Evolutionary conservation across 2,797 vertebrate genomes (phyloP), one percentile per base, ranked within the genome.

Genomic region (Chromobotia macracanthus): DNA sequence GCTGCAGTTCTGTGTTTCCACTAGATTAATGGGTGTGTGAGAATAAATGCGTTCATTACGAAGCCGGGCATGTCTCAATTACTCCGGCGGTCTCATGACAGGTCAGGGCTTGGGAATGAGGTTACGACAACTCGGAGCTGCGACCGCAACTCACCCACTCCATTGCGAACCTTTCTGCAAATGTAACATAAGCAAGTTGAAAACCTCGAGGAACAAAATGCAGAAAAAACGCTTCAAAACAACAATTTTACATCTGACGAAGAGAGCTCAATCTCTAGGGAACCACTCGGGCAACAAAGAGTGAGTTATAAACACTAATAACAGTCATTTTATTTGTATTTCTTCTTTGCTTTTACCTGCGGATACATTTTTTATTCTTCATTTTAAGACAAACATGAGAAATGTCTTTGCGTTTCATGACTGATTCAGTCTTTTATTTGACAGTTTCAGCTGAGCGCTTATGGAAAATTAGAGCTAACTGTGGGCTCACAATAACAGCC

Each of bases 91-190:
- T 48, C 35, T 16, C 51, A 23, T 19, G 28, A 25, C 2, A 64
- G 46, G 73, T 75, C 61, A 38, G 48, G 3, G 60, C 23, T 23
- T 23, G 56, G 23, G 23, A 60, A 60, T 10, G 23, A 60, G 56
- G 72, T 55, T 75, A 75, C 51, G 65, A 21, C 48, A 44, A 13
- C 61, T 55, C 61, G 44, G 19, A 66, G 61, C 16, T 25, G 9
- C 15, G 1, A 28, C 35, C 10, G 44, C n/a, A 56, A 1, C n/a
- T 67, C 35, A 46, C 55, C 56, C 41, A 21, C 21, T 67, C 35
- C 21, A 46, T 46, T 44, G 35, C 41, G 19, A 65, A 28, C 13
- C 4, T 11, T 53, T 65, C 60, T 2, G 28, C 5, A 2, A 41
- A 64, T 51, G 19, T 38, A 66, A 55, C 13, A 16, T 51, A 23